Conservation (phyloP, 2,888 invertebrate genomes). For the Tenthredo notha region DNA sequence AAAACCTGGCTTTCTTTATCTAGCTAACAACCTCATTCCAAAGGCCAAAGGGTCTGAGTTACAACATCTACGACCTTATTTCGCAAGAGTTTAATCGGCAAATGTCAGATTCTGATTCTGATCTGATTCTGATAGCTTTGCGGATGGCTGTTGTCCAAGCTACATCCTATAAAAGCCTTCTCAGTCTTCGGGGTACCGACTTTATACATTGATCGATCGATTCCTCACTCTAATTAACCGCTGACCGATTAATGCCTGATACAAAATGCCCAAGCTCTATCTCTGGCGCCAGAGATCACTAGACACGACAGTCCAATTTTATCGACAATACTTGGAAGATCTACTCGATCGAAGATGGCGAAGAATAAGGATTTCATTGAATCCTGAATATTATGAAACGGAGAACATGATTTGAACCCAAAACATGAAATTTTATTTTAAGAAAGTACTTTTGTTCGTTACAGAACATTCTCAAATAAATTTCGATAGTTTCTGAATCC, state of each 20-base stretch:
- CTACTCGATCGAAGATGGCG: not conserved
- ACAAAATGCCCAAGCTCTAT: not conserved
- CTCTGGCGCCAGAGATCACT: not conserved
- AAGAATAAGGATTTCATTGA: not conserved
- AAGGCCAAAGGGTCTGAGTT: conserved; percentile 7
- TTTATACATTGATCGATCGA: conserved; percentile 39
- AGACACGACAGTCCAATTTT: not conserved
- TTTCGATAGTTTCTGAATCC: not conserved
- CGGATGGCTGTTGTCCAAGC: conserved; percentile 65
- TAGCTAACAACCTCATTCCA: conserved; percentile 42
- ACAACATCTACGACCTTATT: conserved; percentile 49
- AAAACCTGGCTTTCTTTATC: not conserved
- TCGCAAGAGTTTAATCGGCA: conserved; percentile 56
- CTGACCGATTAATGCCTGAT: not conserved
- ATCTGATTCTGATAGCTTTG: conserved; percentile 52
- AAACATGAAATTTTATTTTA: not conserved
- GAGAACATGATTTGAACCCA: not conserved
- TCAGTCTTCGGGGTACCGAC: not conserved
- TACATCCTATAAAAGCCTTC: conserved; percentile 41
- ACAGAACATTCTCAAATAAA: not conserved
- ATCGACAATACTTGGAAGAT: not conserved
- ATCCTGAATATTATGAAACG: too few species aligned
- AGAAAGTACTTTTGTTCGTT: not conserved
- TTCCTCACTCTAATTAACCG: conserved; percentile 8
- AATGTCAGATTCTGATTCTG: conserved; percentile 60